Evolutionary conservation across 2,797 vertebrate genomes (phyloP).

Genomic region (Clarias pachynema): DNA sequence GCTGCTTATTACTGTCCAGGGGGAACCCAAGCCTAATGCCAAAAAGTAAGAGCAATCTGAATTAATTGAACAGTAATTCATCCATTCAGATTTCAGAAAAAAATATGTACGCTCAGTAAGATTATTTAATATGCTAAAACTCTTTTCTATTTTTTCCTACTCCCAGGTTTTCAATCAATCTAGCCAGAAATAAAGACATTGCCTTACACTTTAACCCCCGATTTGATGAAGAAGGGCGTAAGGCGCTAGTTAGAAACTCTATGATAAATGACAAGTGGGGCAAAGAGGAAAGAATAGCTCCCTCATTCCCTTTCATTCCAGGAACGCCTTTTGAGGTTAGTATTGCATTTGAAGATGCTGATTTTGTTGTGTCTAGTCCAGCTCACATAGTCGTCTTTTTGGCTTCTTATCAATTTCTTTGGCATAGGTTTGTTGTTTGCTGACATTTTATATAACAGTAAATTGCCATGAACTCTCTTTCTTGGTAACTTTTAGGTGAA

Average conservation of each 20-base stretch:
- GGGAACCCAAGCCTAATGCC: constrained; percentile 51
- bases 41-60: constrained; percentile 43
- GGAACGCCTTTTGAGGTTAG: constrained; percentile 65
- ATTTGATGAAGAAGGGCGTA: constrained; percentile 53
- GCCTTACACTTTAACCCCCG: constrained; percentile 62
- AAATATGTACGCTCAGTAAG: not conserved
- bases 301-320: constrained; percentile 53
- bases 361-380: not conserved
- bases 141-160: not conserved
- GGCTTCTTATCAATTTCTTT: not conserved
- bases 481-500: constrained; percentile 55
- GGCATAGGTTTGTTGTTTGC: not conserved
- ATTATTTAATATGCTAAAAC: not conserved
- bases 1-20: constrained; percentile 61
- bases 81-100: not conserved
- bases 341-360: constrained; percentile 4
- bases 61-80: not conserved
- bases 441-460: not conserved
- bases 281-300: constrained; percentile 48
- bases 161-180: constrained; percentile 58
- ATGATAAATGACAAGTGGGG: constrained; percentile 54
- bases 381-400: not conserved
- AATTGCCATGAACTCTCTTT: not conserved
- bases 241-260: constrained; percentile 59
- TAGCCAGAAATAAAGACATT: constrained; percentile 52